phyloP scores from a whole-genome alignment of 2,113 vertebrate genomes.

The Coptodon bakossiorum region DNA sequence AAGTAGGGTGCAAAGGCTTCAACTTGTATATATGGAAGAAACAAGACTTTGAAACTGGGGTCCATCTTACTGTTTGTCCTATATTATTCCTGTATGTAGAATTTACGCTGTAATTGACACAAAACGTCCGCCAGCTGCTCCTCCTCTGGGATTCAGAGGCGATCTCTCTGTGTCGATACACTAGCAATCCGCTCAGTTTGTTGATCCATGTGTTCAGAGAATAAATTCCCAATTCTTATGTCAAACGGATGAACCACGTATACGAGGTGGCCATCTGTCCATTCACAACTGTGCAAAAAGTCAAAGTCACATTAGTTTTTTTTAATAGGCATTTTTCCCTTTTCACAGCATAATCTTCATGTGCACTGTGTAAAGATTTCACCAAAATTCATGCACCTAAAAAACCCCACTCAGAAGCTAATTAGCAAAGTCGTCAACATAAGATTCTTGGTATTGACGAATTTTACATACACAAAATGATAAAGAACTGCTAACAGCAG shows the following conservation, averaged over 20 bases:
- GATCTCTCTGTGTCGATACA: background rate
- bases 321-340: background rate
- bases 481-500: background rate
- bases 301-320: background rate
- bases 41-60: fast-evolving
- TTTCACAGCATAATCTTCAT: background rate
- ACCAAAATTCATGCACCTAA: background rate
- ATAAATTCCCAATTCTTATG: background rate
- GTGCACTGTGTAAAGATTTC: background rate
- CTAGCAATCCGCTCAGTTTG: background rate
- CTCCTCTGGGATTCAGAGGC: background rate
- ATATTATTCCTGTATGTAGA: background rate
- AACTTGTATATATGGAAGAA: background rate
- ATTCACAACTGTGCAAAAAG: background rate
- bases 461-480: background rate
- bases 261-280: background rate
- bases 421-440: background rate
- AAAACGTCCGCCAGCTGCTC: fast-evolving
- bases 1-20: background rate
- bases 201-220: background rate
- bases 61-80: background rate
- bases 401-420: fast-evolving
- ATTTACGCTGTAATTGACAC: fast-evolving
- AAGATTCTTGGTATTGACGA: background rate
- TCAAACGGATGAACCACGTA: background rate